phyloP scores from a whole-genome alignment of 2,113 vertebrate species.

The Lathamus discolor region DNA sequence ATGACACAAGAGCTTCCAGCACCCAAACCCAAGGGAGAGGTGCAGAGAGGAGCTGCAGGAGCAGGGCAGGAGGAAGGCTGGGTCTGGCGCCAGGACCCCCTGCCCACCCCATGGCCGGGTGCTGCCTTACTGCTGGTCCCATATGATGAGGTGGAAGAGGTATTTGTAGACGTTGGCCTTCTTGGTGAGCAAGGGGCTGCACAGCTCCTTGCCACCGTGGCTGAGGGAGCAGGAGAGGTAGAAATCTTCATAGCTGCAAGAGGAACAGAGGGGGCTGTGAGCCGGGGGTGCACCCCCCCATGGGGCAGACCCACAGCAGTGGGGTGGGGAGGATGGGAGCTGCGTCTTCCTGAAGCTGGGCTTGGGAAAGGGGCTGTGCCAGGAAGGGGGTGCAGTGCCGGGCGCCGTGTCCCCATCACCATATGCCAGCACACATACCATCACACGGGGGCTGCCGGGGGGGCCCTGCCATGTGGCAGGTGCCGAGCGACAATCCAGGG shows the following conservation, averaged over 20 bases:
- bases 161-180: constrained; percentile 91
- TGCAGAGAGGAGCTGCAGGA: neutral
- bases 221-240: constrained; percentile 96
- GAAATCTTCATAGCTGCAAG: constrained; percentile 92
- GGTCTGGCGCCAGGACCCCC: neutral
- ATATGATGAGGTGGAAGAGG: constrained; percentile 96
- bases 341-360: neutral
- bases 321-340: neutral
- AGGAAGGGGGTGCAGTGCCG: neutral
- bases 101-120: neutral
- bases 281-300: accelerated
- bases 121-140: constrained; percentile 93
- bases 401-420: neutral
- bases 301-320: neutral
- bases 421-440: constrained; percentile 71
- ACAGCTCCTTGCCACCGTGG: constrained; percentile 90
- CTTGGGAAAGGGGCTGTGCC: neutral
- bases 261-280: neutral
- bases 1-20: neutral
- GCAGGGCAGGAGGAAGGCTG: neutral
- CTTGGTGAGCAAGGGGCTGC: constrained; percentile 90
- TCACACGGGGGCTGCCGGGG: constrained; percentile 54
- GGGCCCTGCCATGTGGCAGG: constrained; percentile 74
- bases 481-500: constrained; percentile 71
- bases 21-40: neutral